Evolutionary conservation across 2,797 vertebrate genomes (phyloP), one percentile per base, ranked within the genome.

Genomic region (Scolopax bukidnonensis): DNA sequence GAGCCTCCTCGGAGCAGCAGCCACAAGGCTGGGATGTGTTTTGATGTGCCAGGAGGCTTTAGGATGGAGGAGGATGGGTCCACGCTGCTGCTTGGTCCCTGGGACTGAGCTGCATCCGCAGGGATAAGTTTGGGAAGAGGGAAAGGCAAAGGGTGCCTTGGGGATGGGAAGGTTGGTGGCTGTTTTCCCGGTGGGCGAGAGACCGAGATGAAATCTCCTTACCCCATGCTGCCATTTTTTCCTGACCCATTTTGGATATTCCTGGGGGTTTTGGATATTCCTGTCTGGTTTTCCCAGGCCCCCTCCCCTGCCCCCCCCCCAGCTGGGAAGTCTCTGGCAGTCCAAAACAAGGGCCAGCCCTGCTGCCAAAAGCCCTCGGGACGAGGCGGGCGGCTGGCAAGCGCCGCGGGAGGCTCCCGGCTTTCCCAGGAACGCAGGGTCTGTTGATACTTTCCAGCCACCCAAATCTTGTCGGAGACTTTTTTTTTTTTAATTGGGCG

Each of bases 151-250:
- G n/a, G 28, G 4, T 4, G 1, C 14, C 40, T 27, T 11, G 19
- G 33, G 16, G 24, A 16, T 5, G 10, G 70, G 21, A 67, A 54
- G n/a, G 41, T 28, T 47, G 23, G 21, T 36, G 65, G 63, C n/a
- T 61, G 24, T 24, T 61, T 20, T 16, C 45, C 53, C 2, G 3
- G 16, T 3, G 3, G 17, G 43, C 16, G 27, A 73, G 7, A 61
- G 14, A 16, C 47, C 13, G 38, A 27, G 70, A 27, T 1, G 2
- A 53, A 82, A 64, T 40, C 38, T 73, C 71, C 61, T 30, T 68
- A 47, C 13, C 10, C 14, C 25, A 30, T 0, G 0, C 40, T 4
- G 6, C 48, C 5, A 3, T 3, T 9, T 89, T 47, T 21, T 80
- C 33, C 59, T 25, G 20, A 63, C 40, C 28, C 20, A 17, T 36